phyloP scores from a whole-genome alignment of 2,797 vertebrate species.

The Carapus acus region DNA sequence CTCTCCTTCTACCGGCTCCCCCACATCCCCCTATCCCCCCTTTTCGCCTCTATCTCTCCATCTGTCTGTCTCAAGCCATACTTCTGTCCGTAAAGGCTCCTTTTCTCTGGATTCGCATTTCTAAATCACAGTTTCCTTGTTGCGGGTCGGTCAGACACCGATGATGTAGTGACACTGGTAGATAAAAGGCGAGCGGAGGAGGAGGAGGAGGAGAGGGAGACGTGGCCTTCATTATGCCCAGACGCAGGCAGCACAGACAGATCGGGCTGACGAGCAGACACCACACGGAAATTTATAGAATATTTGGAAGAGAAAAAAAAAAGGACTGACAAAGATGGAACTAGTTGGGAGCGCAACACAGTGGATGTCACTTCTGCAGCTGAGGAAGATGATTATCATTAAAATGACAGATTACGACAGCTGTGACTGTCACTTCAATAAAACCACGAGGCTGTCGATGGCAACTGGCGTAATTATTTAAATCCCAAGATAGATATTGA shows the following conservation, averaged over 20 bases:
- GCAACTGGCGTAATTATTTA: conserved; percentile 1
- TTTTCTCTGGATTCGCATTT: neutral
- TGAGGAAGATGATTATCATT: conserved; percentile 1
- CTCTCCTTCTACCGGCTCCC: too few species aligned
- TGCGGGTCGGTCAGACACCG: conserved; percentile 7
- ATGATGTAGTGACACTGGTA: conserved; percentile 5
- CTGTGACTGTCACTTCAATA: neutral
- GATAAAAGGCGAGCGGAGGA: conserved; percentile 10
- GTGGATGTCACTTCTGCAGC: neutral
- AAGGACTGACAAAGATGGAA: conserved; percentile 8
- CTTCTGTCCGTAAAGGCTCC: conserved; percentile 1
- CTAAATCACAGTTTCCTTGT: conserved; percentile 11
- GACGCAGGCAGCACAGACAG: neutral
- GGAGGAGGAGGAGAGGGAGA: conserved; percentile 7
- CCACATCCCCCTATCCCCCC: conserved; percentile 33
- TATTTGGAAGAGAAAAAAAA: neutral
- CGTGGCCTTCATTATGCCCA: conserved; percentile 14
- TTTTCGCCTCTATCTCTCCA: neutral
- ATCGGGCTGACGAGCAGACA: conserved; percentile 7
- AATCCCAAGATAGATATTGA: neutral
- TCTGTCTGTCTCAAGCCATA: conserved; percentile 19
- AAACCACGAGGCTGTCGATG: conserved; percentile 1
- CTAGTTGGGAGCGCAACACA: neutral
- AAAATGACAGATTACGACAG: neutral
- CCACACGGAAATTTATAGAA: conserved; percentile 1